A percentile compares a stretch with the other conserved stretches of the same genome.
Conservation (phyloP, 2,797 vertebrate genomes). For the Limosa lapponica region DNA sequence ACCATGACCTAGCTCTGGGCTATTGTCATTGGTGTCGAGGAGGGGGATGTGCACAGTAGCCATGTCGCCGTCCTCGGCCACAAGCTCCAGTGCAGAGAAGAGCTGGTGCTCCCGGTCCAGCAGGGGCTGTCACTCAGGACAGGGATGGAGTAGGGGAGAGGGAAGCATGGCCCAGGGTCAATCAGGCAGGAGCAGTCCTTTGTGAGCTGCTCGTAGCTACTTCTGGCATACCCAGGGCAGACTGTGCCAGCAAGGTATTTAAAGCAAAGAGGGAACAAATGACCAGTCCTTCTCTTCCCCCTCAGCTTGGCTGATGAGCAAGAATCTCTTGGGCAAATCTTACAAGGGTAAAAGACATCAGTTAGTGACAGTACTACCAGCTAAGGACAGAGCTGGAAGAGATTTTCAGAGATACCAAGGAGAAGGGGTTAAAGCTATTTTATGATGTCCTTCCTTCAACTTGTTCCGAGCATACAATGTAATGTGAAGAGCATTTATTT, state of each 20-base stretch:
- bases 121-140: slow-evolving; percentile 83
- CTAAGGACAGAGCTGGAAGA: neutral
- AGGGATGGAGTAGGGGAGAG: neutral
- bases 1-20: slow-evolving; percentile 79
- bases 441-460: neutral
- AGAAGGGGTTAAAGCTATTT: neutral
- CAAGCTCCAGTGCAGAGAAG: slow-evolving; percentile 81
- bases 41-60: slow-evolving; percentile 82
- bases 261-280: neutral
- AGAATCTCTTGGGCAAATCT: neutral
- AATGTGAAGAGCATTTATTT: neutral
- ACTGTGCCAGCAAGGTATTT: neutral
- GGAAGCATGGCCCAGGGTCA: rapidly evolving
- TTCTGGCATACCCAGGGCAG: neutral
- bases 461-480: neutral
- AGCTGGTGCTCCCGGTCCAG: slow-evolving; percentile 79
- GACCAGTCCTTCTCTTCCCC: neutral
- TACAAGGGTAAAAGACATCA: neutral
- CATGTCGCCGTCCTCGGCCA: slow-evolving; percentile 83
- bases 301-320: neutral
- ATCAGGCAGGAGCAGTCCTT: neutral
- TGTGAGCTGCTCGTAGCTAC: neutral
- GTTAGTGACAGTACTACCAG: neutral
- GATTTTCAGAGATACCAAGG: neutral
- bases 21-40: slow-evolving; percentile 87